phyloP scores from a whole-genome alignment of 2,113 vertebrate species.

The Casuarius casuarius region DNA sequence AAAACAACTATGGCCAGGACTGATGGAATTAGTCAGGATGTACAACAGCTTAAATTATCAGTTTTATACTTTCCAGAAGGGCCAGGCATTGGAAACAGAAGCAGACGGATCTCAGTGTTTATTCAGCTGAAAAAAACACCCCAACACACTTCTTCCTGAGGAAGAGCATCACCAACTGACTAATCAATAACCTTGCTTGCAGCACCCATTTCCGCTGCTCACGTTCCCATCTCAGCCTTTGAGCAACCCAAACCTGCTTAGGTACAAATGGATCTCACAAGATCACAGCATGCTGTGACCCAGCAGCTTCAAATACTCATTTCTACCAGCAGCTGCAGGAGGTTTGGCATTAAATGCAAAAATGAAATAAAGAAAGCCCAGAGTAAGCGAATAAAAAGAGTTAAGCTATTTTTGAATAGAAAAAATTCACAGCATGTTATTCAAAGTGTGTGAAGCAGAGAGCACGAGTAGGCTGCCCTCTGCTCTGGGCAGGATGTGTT shows the following conservation, averaged over 20 bases:
- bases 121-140: not conserved
- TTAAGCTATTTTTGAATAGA: not conserved
- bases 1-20: not conserved
- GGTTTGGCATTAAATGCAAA: not conserved
- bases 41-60: not conserved
- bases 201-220: not conserved
- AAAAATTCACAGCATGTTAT: not conserved
- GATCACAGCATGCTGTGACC: rapidly evolving
- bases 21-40: not conserved
- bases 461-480: not conserved
- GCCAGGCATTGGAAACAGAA: not conserved
- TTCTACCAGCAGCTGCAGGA: not conserved
- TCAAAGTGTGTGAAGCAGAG: not conserved
- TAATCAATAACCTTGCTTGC: not conserved
- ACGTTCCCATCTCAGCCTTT: rapidly evolving
- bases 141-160: not conserved
- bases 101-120: not conserved
- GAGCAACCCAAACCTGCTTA: not conserved
- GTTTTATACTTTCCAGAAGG: not conserved
- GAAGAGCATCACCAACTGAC: not conserved
- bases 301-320: not conserved
- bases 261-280: not conserved
- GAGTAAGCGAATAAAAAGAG: not conserved
- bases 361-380: not conserved
- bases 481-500: not conserved